Percentiles rank a stretch among this genome's conserved stretches.
Conservation (phyloP, 64 coral and sea anemone genomes). For the Catalaphyllia jardinei region DNA sequence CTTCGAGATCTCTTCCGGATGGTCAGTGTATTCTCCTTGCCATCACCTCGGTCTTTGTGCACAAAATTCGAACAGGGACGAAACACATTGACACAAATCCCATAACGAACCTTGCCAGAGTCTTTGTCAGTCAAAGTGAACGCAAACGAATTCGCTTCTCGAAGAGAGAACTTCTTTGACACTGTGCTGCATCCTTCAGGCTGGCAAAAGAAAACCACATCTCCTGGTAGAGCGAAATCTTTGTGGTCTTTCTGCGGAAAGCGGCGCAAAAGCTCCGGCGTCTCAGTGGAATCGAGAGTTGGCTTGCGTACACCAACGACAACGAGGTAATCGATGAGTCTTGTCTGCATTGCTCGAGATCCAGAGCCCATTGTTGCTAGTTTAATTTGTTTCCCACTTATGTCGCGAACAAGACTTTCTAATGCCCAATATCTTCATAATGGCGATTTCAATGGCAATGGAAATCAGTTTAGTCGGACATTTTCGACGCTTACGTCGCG, state of each 20-base stretch:
- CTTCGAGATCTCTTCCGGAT: constrained; percentile 65
- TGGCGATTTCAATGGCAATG: not conserved
- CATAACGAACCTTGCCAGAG: constrained; percentile 88
- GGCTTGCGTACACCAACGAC: constrained; percentile 93
- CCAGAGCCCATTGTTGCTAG: constrained; percentile 13
- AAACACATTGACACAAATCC: constrained; percentile 97
- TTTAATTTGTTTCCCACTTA: not conserved
- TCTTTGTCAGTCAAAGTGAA: constrained; percentile 98
- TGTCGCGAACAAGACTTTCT: not conserved
- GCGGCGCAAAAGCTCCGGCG: constrained; percentile 80
- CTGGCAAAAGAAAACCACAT: constrained; percentile 98
- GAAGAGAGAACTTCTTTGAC: constrained; percentile 89
- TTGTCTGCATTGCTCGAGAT: not conserved
- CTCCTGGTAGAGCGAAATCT: constrained; percentile 90
- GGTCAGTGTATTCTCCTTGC: constrained; percentile 36
- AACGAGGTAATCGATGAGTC: constrained; percentile 92
- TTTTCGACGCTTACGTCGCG: not conserved
- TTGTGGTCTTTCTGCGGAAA: constrained; percentile 96
- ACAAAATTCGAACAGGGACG: constrained; percentile 85
- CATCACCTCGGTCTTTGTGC: constrained; percentile 60
- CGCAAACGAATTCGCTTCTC: constrained; percentile 95
- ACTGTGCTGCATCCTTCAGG: constrained; percentile 97
- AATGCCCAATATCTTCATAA: not conserved
- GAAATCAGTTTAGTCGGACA: not conserved
- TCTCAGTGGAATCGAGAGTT: constrained; percentile 85